These are phyloP conservation scores for Micromys minutus DNA, from an alignment of 2,113 vertebrate species.

Conservation along the genomic window DNA sequence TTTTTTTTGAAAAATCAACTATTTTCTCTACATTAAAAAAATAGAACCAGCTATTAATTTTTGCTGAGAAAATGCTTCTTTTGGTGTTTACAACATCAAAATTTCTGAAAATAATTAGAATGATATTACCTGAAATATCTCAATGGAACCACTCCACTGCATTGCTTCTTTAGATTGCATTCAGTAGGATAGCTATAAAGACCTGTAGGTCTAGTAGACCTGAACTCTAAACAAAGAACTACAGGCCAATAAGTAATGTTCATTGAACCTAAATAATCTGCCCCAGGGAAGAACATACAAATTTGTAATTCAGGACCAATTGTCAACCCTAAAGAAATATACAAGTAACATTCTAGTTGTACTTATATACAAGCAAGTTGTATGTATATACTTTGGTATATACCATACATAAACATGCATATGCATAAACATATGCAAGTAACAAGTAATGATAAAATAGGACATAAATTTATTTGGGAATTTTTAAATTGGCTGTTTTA, in stretches of 20 bases:
- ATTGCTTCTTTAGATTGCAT: background rate
- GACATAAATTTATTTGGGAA: background rate
- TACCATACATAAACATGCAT: background rate
- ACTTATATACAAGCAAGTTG: background rate
- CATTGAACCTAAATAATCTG: background rate
- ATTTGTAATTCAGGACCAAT: background rate
- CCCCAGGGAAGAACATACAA: background rate
- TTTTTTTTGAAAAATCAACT: slow-evolving; percentile 71
- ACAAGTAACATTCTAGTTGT: background rate
- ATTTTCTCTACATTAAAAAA: slow-evolving; percentile 78
- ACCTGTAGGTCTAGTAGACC: background rate
- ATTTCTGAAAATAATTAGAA: slow-evolving; percentile 80
- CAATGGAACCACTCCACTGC: too few species aligned
- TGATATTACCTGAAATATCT: too few species aligned
- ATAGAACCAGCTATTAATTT: slow-evolving; percentile 79
- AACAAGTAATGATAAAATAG: background rate
- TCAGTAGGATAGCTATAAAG: background rate
- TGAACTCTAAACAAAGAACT: background rate
- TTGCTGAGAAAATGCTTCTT: slow-evolving; percentile 77
- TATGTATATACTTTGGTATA: background rate
- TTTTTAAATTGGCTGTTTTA: too few species aligned
- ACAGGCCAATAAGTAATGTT: background rate
- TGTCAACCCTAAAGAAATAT: background rate
- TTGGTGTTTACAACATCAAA: slow-evolving; percentile 69
- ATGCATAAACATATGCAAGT: background rate